These are phyloP conservation scores for Biston stratarius DNA, from an alignment of 2,888 invertebrate species.

Conservation along the genomic window DNA sequence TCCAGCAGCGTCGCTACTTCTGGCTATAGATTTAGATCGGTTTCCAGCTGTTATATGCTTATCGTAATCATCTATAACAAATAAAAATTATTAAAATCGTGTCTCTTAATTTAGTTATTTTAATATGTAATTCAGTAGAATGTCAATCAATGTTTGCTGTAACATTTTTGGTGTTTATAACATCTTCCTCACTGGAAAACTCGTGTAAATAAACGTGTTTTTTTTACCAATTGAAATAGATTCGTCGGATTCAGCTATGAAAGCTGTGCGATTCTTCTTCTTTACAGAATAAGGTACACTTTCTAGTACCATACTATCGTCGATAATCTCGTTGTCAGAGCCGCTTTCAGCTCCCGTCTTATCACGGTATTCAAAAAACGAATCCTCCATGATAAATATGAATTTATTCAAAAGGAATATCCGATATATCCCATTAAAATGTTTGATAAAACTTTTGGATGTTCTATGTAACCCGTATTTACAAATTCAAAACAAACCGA, in stretches of 20 bases:
- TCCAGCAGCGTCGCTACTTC: constrained; percentile 53
- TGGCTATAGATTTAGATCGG: constrained; percentile 48
- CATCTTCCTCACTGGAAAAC: neutral
- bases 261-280: constrained; percentile 72
- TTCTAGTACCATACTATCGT: constrained; percentile 62
- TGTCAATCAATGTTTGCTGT: too few species aligned
- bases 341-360: constrained; percentile 61
- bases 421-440: constrained; percentile 16
- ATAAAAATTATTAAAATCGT: too few species aligned
- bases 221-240: constrained; percentile 60
- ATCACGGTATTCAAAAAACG: constrained; percentile 77
- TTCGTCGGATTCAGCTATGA: constrained; percentile 78
- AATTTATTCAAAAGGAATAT: constrained; percentile 8
- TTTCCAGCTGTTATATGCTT: constrained; percentile 41
- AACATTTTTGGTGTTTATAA: neutral
- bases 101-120: neutral
- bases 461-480: neutral
- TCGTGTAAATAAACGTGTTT: neutral
- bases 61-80: constrained; percentile 56
- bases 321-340: constrained; percentile 73
- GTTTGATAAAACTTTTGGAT: neutral
- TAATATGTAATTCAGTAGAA: too few species aligned
- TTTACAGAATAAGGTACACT: constrained; percentile 59
- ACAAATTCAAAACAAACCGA: constrained; percentile 18
- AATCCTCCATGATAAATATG: constrained; percentile 68